Percentiles rank a stretch among this genome's conserved stretches.
These are phyloP conservation scores for Ceratina calcarata DNA, from an alignment of 1,140 invertebrate species.

Conservation along the genomic window DNA sequence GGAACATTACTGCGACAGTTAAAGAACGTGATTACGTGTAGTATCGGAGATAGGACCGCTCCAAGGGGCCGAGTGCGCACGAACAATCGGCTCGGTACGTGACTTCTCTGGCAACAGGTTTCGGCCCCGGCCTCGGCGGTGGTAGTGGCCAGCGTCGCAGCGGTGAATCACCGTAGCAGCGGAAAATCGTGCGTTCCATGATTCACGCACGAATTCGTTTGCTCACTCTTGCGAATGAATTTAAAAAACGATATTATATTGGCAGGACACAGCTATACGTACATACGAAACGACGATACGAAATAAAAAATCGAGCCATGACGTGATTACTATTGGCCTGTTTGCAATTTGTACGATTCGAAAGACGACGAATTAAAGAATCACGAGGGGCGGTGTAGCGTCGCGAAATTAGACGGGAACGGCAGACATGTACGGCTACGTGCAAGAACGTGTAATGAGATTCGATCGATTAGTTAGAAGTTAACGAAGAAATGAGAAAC, in stretches of 20 bases:
- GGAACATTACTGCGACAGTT: no score
- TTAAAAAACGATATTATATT: no score
- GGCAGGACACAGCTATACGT: no score
- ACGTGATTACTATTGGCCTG: no score
- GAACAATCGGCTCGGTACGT: conserved; percentile 48
- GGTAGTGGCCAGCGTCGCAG: background rate
- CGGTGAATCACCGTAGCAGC: conserved; percentile 46
- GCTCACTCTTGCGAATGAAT: no score
- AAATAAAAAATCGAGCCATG: conserved; percentile 17
- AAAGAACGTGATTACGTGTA: background rate
- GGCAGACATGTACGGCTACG: background rate
- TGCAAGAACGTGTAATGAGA: background rate
- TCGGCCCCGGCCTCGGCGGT: no score
- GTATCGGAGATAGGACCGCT: conserved; percentile 14
- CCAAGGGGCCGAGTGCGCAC: conserved; percentile 23
- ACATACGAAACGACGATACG: no score
- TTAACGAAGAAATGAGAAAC: conserved; percentile 40
- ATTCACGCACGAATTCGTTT: conserved; percentile 58
- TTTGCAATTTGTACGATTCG: no score
- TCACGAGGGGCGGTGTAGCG: no score
- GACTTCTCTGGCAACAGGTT: conserved; percentile 56
- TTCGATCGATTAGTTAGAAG: conserved; percentile 27
- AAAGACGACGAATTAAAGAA: no score
- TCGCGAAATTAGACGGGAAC: background rate
- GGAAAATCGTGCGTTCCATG: conserved; percentile 22